These are phyloP conservation scores for Drosophila koepferae DNA, from an alignment of 2,888 invertebrate genomes.

Conservation along the genomic window DNA sequence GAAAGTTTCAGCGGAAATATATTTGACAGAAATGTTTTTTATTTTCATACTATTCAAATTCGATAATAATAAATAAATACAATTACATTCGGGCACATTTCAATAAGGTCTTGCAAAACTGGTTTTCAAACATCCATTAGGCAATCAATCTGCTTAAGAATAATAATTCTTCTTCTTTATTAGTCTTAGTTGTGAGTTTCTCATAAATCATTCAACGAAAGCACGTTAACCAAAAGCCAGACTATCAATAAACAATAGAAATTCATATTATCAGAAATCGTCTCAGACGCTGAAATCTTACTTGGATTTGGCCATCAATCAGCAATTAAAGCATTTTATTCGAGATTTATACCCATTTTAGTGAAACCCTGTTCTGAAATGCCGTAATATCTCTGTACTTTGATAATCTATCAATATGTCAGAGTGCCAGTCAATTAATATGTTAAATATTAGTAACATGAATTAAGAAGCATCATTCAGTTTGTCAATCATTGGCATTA, in stretches of 20 bases:
- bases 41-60: background rate
- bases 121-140: background rate
- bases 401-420: no score
- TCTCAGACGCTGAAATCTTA: background rate
- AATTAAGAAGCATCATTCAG: background rate
- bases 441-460: background rate
- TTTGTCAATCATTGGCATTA: background rate
- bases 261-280: background rate
- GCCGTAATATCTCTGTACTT: no score
- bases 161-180: background rate
- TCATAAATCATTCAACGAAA: background rate
- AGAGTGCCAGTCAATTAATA: background rate
- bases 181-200: background rate
- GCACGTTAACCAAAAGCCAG: background rate
- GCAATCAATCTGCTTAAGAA: background rate
- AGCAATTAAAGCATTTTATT: background rate
- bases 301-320: background rate
- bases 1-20: background rate
- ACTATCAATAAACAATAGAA: background rate
- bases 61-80: background rate
- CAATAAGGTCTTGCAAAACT: background rate
- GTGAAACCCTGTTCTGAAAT: background rate
- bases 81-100: background rate
- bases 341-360: background rate
- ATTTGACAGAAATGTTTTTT: background rate